Percentiles rank a stretch among this genome's conserved stretches.
Conservation (phyloP, 2,888 invertebrate genomes). For the Chloromyia formosa region DNA sequence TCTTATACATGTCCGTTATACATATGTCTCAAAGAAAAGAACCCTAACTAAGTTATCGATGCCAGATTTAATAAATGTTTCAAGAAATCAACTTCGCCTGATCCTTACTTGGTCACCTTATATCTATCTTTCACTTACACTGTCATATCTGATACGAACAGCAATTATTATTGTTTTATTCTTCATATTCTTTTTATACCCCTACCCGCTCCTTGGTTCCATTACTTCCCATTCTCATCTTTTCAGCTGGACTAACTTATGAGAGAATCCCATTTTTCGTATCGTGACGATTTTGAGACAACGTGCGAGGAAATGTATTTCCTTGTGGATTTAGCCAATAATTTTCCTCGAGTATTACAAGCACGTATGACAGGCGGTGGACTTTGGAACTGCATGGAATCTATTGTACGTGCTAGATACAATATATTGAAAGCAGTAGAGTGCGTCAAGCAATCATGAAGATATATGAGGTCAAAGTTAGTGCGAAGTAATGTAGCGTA, state of each 20-base stretch:
- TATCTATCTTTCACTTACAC: neutral
- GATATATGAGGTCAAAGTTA: slow-evolving; percentile 61
- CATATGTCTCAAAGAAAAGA: neutral
- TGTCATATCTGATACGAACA: neutral
- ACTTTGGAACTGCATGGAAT: slow-evolving; percentile 83
- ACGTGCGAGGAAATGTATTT: slow-evolving; percentile 88
- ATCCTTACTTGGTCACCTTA: neutral
- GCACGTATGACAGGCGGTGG: slow-evolving; percentile 88
- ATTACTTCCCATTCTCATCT: neutral
- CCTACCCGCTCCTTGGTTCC: neutral
- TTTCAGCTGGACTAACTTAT: slow-evolving; percentile 73
- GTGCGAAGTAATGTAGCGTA: too few relatives aligned
- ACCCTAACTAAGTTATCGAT: slow-evolving; percentile 19
- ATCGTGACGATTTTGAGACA: slow-evolving; percentile 87
- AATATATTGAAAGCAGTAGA: slow-evolving; percentile 69
- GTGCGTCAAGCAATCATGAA: slow-evolving; percentile 71
- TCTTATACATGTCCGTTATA: neutral
- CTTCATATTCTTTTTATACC: neutral
- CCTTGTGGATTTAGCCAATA: slow-evolving; percentile 78
- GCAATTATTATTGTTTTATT: neutral
- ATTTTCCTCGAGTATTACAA: slow-evolving; percentile 83
- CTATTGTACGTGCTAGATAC: slow-evolving; percentile 73
- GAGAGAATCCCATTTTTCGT: slow-evolving; percentile 86
- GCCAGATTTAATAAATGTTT: slow-evolving; percentile 17
- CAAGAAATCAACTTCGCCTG: slow-evolving; percentile 2